Percentiles rank a stretch among this genome's conserved stretches.
Conservation (phyloP, 2,113 vertebrate species). For the Lophius piscatorius region DNA sequence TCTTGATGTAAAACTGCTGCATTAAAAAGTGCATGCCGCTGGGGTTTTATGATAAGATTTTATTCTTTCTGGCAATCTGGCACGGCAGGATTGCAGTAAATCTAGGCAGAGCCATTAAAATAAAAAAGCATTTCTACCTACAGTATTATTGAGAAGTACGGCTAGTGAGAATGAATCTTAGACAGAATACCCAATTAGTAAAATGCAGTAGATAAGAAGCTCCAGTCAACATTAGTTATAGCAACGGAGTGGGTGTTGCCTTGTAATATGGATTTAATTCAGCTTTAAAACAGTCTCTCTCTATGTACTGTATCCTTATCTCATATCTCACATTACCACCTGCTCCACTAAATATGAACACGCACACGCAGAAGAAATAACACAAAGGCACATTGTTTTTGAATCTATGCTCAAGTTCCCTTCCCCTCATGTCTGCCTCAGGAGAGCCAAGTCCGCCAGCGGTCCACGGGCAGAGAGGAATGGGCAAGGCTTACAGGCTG, state of each 20-base stretch:
- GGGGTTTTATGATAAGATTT: constrained; percentile 52
- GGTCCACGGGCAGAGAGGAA: constrained; percentile 93
- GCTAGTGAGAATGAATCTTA: constrained; percentile 27
- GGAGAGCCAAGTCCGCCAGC: constrained; percentile 96
- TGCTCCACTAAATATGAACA: constrained; percentile 26
- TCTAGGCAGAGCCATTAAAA: constrained; percentile 18
- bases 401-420: constrained; percentile 7
- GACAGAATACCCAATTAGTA: constrained; percentile 48
- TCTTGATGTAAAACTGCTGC: constrained; percentile 41
- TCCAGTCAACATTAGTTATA: constrained; percentile 50
- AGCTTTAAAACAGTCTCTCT: constrained; percentile 39
- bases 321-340: constrained; percentile 55
- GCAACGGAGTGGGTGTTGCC: constrained; percentile 32
- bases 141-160: constrained; percentile 18
- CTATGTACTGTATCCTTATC: constrained; percentile 42
- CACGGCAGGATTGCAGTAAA: constrained; percentile 46
- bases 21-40: constrained; percentile 50
- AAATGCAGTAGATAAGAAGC: constrained; percentile 53
- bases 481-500: constrained; percentile 92
- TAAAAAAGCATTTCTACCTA: constrained; percentile 14
- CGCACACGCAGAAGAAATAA: neutral
- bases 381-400: constrained; percentile 20
- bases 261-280: constrained; percentile 53
- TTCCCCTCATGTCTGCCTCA: constrained; percentile 49
- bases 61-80: constrained; percentile 50